Evolutionary conservation across 2,797 vertebrate genomes (phyloP).

Genomic region (Scolopax bukidnonensis): DNA sequence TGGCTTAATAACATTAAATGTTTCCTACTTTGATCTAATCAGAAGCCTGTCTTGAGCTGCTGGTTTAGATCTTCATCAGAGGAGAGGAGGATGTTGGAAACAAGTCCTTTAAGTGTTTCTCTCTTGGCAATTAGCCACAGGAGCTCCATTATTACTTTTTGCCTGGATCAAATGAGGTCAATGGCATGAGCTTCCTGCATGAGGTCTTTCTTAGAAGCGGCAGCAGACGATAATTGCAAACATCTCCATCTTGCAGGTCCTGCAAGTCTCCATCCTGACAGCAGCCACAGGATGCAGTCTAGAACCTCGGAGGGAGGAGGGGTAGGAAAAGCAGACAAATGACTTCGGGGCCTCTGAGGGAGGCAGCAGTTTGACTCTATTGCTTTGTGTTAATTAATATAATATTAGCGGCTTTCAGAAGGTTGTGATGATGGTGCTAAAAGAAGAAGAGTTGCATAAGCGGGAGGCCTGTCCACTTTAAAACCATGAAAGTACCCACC

Average conservation of each 20-base stretch:
- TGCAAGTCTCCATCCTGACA: neutral
- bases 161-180: constrained; percentile 60
- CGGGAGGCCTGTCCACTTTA: neutral
- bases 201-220: constrained; percentile 1
- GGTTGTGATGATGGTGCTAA: neutral
- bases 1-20: constrained; percentile 72
- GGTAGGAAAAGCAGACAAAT: neutral
- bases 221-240: constrained; percentile 4
- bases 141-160: constrained; percentile 53
- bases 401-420: neutral
- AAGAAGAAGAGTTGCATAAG: neutral
- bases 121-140: constrained; percentile 69
- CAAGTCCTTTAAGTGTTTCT: constrained; percentile 71
- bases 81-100: constrained; percentile 71
- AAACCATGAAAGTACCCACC: neutral
- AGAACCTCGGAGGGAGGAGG: neutral
- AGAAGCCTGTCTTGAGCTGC: constrained; percentile 67
- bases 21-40: constrained; percentile 77
- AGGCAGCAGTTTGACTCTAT: rapidly evolving
- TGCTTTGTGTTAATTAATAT: neutral
- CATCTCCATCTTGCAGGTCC: constrained; percentile 1
- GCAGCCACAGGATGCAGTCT: neutral
- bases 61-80: constrained; percentile 75
- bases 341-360: neutral
- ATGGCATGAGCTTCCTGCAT: constrained; percentile 5